A percentile compares a stretch with the other conserved stretches of the same genome.
These are phyloP conservation scores for Hemicrepidius hirtus DNA, from an alignment of 2,888 invertebrate species.

Conservation along the genomic window DNA sequence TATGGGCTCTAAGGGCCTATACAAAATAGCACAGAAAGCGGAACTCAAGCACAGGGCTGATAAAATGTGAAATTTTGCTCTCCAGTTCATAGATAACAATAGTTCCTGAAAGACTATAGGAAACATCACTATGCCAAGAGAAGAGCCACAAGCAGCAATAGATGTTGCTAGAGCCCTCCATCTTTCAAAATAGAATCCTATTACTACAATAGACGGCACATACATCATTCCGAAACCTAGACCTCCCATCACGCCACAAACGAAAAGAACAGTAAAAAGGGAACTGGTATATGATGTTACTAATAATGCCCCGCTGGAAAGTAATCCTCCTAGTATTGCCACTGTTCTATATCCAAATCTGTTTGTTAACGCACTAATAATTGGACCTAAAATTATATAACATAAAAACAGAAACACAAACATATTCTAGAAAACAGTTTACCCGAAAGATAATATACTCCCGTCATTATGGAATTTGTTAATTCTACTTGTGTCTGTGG, in stretches of 20 bases:
- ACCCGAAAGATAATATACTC: slow-evolving; percentile 65
- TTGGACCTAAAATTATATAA: slow-evolving; percentile 63
- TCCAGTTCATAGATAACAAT: slow-evolving; percentile 75
- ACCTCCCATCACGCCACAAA: slow-evolving; percentile 64
- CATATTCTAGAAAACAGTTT: background rate
- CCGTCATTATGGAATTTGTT: slow-evolving; percentile 63
- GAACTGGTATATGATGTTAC: slow-evolving; percentile 57
- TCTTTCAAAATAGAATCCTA: slow-evolving; percentile 85
- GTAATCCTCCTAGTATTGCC: slow-evolving; percentile 61
- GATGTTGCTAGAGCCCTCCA: slow-evolving; percentile 84
- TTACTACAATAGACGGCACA: slow-evolving; percentile 81
- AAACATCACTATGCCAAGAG: slow-evolving; percentile 79
- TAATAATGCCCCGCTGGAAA: slow-evolving; percentile 57
- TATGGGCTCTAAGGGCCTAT: slow-evolving; percentile 62
- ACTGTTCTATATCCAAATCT: slow-evolving; percentile 65
- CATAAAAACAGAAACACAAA: background rate
- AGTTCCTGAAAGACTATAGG: slow-evolving; percentile 75
- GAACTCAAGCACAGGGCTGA: slow-evolving; percentile 61
- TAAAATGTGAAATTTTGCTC: slow-evolving; percentile 75
- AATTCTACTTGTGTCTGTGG: slow-evolving; percentile 61
- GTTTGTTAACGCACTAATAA: slow-evolving; percentile 66
- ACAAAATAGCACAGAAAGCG: slow-evolving; percentile 58
- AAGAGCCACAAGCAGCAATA: slow-evolving; percentile 83
- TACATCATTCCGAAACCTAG: slow-evolving; percentile 82
- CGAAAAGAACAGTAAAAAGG: slow-evolving; percentile 57